These are phyloP conservation scores for Paedocypris micromegethes DNA, from an alignment of 2,797 vertebrate species.

Conservation along the genomic window DNA sequence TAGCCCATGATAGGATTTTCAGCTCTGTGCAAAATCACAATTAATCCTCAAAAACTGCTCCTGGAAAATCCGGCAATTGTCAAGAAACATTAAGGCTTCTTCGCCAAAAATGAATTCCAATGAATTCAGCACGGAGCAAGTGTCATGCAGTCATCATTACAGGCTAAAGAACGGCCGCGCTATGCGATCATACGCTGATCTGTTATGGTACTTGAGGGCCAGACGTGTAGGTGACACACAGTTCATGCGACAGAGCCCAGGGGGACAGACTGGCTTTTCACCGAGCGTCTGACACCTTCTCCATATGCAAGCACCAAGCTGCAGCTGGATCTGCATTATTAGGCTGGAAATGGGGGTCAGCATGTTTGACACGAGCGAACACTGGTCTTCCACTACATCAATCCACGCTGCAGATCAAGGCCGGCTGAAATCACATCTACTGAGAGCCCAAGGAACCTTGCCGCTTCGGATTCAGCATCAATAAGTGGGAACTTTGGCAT, in stretches of 20 bases:
- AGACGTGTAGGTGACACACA: slow-evolving; percentile 55
- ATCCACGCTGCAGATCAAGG: slow-evolving; percentile 69
- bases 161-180: slow-evolving; percentile 33
- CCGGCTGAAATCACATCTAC: slow-evolving; percentile 63
- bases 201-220: slow-evolving; percentile 65
- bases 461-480: slow-evolving; percentile 17
- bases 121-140: slow-evolving; percentile 54
- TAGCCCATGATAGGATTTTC: slow-evolving; percentile 27
- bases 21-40: slow-evolving; percentile 19
- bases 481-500: no score
- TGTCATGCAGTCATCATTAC: slow-evolving; percentile 49
- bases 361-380: slow-evolving; percentile 69
- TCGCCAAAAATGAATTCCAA: slow-evolving; percentile 18
- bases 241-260: slow-evolving; percentile 66
- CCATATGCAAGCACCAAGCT: slow-evolving; percentile 69
- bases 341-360: slow-evolving; percentile 72
- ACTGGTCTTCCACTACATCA: slow-evolving; percentile 76
- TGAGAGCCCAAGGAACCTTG: slow-evolving; percentile 44
- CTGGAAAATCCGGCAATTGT: slow-evolving; percentile 22
- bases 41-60: slow-evolving; percentile 25
- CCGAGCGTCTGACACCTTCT: slow-evolving; percentile 64
- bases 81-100: slow-evolving; percentile 31
- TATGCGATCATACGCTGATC: slow-evolving; percentile 64
- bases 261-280: slow-evolving; percentile 67
- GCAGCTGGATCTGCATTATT: slow-evolving; percentile 77